phyloP scores from a whole-genome alignment of 1,140 invertebrate species.

The Nephotettix cincticeps region DNA sequence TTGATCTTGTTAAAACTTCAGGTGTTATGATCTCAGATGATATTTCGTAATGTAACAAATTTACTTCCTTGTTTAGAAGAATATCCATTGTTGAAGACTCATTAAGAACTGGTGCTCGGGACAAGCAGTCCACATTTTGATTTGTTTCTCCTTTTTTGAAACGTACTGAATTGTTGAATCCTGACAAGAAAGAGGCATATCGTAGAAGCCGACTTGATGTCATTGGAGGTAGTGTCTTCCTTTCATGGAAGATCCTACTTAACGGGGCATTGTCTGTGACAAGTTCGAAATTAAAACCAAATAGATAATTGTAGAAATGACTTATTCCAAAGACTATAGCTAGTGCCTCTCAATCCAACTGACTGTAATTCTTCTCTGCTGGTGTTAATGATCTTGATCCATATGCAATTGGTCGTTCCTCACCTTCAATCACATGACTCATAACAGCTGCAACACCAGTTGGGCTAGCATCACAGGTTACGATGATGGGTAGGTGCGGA shows the following conservation, averaged over 20 bases:
- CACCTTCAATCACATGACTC: too few relatives aligned
- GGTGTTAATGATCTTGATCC: slow-evolving; percentile 47
- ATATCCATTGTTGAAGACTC: too few relatives aligned
- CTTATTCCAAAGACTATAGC: slow-evolving; percentile 48
- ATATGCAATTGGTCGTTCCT: slow-evolving; percentile 47
- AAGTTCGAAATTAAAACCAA: too few relatives aligned
- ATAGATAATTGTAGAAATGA: too few relatives aligned
- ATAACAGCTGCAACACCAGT: too few relatives aligned
- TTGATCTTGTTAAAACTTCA: too few relatives aligned
- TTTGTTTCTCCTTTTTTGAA: slow-evolving; percentile 34
- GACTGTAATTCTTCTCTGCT: slow-evolving; percentile 50
- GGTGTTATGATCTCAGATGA: not conserved
- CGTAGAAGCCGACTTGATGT: slow-evolving; percentile 38
- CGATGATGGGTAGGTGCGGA: too few relatives aligned
- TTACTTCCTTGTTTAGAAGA: too few relatives aligned
- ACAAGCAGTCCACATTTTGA: slow-evolving; percentile 32
- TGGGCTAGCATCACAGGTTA: too few relatives aligned
- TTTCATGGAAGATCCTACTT: too few relatives aligned
- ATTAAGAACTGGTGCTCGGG: too few relatives aligned
- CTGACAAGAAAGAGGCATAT: slow-evolving; percentile 40
- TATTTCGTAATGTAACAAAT: not conserved
- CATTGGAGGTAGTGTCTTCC: slow-evolving; percentile 10
- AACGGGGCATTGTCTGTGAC: too few relatives aligned
- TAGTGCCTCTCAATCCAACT: slow-evolving; percentile 52
- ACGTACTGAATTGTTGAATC: slow-evolving; percentile 39